Evolutionary conservation across 2,113 vertebrate genomes (phyloP).

Genomic region (Aplodontia rufa): DNA sequence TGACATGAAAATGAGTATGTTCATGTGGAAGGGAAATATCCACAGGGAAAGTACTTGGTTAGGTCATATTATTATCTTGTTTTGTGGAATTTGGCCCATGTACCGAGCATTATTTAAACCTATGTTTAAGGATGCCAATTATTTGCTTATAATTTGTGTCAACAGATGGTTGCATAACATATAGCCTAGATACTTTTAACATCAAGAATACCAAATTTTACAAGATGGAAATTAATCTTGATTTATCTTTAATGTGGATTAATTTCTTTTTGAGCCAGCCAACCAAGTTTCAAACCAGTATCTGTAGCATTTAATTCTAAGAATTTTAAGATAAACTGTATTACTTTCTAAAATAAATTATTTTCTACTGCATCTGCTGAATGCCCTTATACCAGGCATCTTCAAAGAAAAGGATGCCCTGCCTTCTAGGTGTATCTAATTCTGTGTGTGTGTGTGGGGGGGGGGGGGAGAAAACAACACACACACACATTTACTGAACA

Average conservation of each 20-base stretch:
- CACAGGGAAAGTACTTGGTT: not conserved
- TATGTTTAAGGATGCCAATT: slow-evolving; percentile 22
- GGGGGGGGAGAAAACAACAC: not conserved
- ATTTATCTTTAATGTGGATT: not conserved
- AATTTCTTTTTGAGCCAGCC: not conserved
- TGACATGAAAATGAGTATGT: not conserved
- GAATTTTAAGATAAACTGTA: not conserved
- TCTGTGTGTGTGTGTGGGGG: too few species aligned
- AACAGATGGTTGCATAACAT: slow-evolving; percentile 33
- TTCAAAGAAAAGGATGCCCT: not conserved
- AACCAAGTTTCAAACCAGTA: not conserved
- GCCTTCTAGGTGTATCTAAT: not conserved
- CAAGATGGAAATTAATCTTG: slow-evolving; percentile 15
- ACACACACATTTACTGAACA: not conserved
- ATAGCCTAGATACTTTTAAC: not conserved
- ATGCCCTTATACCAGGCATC: not conserved
- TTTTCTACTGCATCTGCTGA: not conserved
- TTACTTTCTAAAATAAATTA: not conserved
- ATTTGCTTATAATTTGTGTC: slow-evolving; percentile 41
- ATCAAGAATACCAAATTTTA: slow-evolving; percentile 31
- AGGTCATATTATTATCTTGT: not conserved
- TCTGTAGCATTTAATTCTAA: not conserved
- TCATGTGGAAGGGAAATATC: not conserved
- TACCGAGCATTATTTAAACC: not conserved
- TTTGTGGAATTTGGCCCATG: slow-evolving; percentile 9